Evolutionary conservation across 2,797 vertebrate genomes (phyloP).

Genomic region (Arnoldichthys spilopterus): DNA sequence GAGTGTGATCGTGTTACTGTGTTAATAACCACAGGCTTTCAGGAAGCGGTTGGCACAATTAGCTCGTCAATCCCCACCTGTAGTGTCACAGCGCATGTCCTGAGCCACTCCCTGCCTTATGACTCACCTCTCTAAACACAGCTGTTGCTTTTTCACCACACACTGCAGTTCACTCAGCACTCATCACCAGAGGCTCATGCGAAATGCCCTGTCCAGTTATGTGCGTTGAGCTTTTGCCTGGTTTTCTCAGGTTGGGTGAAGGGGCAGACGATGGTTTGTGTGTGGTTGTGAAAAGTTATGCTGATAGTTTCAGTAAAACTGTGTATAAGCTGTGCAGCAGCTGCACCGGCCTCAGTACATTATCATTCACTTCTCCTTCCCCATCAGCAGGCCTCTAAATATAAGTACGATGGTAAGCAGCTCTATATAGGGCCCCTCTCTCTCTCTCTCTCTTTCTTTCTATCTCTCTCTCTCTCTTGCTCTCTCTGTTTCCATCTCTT

Average conservation of each 20-base stretch:
- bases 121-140: constrained; percentile 8
- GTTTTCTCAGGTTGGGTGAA: too few relatives aligned
- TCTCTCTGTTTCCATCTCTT: not conserved
- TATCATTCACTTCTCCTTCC: not conserved
- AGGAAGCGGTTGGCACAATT: not conserved
- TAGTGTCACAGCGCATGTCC: not conserved
- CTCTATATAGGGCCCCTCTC: not conserved
- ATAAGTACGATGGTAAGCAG: not conserved
- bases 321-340: not conserved
- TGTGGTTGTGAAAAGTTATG: not conserved
- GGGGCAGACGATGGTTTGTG: not conserved
- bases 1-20: not conserved
- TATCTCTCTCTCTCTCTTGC: not conserved
- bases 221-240: not conserved
- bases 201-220: not conserved
- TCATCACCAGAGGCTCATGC: not conserved
- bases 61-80: not conserved
- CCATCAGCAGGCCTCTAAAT: not conserved
- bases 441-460: not conserved
- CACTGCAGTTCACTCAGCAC: not conserved
- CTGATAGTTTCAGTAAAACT: not conserved
- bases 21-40: not conserved
- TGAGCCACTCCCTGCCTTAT: not conserved
- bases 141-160: constrained; percentile 12
- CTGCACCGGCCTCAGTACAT: too few relatives aligned